Conservation (phyloP, 2,888 invertebrate genomes). For the Perithous albicinctus region DNA sequence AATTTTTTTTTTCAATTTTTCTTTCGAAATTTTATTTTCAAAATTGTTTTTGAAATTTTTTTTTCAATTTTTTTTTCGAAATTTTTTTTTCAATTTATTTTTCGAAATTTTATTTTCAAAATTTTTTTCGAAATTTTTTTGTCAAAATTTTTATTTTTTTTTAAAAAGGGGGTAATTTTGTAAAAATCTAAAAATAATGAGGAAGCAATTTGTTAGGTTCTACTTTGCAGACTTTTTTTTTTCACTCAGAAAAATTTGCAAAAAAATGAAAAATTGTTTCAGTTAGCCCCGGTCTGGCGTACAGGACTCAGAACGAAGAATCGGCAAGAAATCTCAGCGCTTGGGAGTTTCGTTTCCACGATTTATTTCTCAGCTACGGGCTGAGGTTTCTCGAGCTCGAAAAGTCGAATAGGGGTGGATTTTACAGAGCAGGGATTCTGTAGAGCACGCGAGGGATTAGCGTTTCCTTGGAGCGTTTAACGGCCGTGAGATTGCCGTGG, state of each 20-base stretch:
- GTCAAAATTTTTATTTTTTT: too few species aligned
- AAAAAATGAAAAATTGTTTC: too few species aligned
- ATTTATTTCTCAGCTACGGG: constrained; percentile 58
- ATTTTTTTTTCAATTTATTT: not conserved
- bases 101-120: not conserved
- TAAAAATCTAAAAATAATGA: too few species aligned
- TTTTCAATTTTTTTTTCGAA: not conserved
- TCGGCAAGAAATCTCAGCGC: constrained; percentile 40
- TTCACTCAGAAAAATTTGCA: too few species aligned
- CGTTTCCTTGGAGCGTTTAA: constrained; percentile 69
- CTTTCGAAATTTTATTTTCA: too few species aligned
- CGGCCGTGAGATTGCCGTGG: constrained; percentile 72
- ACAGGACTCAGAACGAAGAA: constrained; percentile 6
- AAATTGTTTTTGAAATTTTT: too few species aligned
- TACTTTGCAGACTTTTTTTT: too few species aligned
- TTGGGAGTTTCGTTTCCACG: constrained; percentile 48
- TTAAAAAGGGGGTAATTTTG: too few species aligned
- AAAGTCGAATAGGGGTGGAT: constrained; percentile 38
- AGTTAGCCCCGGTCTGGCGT: too few species aligned
- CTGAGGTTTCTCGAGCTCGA: constrained; percentile 14
- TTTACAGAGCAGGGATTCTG: constrained; percentile 1
- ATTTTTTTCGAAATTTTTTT: too few species aligned
- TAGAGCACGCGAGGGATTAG: constrained; percentile 57
- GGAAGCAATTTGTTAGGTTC: too few species aligned
- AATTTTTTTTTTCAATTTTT: too few species aligned